phyloP scores from a whole-genome alignment of 2,797 vertebrate genomes.

The Spea hammondii region DNA sequence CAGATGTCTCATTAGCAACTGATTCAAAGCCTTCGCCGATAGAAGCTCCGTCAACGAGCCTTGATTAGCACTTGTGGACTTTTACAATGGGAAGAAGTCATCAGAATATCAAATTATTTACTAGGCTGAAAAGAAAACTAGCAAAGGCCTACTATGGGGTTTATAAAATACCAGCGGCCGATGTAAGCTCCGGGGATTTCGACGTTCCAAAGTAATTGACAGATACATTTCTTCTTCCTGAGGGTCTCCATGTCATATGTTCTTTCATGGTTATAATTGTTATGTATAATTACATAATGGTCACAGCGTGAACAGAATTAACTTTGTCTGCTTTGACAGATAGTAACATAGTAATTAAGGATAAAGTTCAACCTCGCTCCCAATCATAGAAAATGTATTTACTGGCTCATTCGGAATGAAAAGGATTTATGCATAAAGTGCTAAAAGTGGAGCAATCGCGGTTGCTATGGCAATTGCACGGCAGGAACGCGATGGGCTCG shows the following conservation, averaged over 20 bases:
- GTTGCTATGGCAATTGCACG: too few species aligned
- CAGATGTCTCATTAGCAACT: slow-evolving; percentile 29
- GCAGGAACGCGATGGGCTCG: too few species aligned
- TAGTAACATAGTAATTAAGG: too few species aligned
- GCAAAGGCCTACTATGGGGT: background rate
- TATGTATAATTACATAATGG: too few species aligned
- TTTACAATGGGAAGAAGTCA: slow-evolving; percentile 32
- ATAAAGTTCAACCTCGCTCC: too few species aligned
- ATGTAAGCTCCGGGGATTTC: background rate
- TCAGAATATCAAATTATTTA: slow-evolving; percentile 17
- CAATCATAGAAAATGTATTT: too few species aligned
- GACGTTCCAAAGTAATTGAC: background rate
- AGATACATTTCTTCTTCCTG: background rate
- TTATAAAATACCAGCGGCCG: slow-evolving; percentile 11
- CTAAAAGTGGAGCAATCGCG: too few species aligned
- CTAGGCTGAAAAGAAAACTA: slow-evolving; percentile 15
- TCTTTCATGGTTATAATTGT: background rate
- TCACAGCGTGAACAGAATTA: too few species aligned
- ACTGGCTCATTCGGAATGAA: too few species aligned
- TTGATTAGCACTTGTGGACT: slow-evolving; percentile 44
- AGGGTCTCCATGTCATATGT: background rate
- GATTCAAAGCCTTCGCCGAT: slow-evolving; percentile 33
- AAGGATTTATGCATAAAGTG: too few species aligned
- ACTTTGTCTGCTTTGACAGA: too few species aligned
- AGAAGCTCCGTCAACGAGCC: slow-evolving; percentile 28